These are phyloP conservation scores for Rhinoptilus africanus DNA, from an alignment of 2,113 vertebrate species.

Conservation along the genomic window DNA sequence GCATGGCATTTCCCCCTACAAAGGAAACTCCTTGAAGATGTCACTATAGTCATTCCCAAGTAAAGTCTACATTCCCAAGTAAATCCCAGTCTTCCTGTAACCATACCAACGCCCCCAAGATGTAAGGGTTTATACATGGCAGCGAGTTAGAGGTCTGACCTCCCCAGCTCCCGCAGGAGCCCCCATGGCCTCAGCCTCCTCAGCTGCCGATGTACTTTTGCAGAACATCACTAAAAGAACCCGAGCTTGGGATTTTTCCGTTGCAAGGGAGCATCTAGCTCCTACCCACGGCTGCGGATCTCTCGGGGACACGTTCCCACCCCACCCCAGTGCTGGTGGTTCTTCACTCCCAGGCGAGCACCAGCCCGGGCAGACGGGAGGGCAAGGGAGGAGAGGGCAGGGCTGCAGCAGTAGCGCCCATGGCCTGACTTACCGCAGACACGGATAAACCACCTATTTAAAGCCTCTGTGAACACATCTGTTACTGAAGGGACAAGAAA, in stretches of 20 bases:
- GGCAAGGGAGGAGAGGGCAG: not conserved
- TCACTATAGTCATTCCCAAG: not conserved
- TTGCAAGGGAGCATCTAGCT: not conserved
- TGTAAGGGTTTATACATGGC: rapidly evolving
- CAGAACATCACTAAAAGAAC: not conserved
- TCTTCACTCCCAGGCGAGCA: not conserved
- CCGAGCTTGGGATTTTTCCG: not conserved
- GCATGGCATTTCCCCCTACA: not conserved
- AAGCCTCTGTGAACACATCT: not conserved
- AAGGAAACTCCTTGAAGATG: not conserved
- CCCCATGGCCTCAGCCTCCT: not conserved
- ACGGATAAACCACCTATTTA: rapidly evolving
- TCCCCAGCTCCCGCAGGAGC: not conserved
- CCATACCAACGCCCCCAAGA: not conserved
- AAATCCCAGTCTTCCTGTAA: not conserved
- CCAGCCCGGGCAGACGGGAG: not conserved
- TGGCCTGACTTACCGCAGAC: not conserved
- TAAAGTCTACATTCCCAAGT: not conserved
- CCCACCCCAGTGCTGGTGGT: not conserved
- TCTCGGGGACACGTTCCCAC: not conserved
- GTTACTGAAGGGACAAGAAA: not conserved
- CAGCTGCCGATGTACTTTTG: not conserved
- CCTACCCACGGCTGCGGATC: not conserved
- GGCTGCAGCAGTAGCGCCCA: not conserved
- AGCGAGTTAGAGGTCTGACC: not conserved